Evolutionary conservation across 2,113 vertebrate species (phyloP), one percentile per base, ranked within the genome.

Genomic region (Boulengeromyrus knoepffleri): DNA sequence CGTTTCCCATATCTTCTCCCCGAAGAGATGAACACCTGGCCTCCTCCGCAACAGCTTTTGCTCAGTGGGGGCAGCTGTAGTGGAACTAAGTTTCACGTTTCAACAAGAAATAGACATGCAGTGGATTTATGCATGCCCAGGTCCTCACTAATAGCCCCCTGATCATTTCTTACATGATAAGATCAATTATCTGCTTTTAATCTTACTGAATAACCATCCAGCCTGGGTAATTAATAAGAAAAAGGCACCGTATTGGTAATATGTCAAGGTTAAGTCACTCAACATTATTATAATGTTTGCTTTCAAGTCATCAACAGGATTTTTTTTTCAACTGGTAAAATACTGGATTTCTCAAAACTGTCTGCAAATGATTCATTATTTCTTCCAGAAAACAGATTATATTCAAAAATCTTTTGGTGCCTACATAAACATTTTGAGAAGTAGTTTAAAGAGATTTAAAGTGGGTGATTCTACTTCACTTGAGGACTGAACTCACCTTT

Each of bases 11-110:
- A 70, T 49, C 31, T 24, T 36, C 49, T 80, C 52, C 80, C n/a
- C 42, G 17, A 17, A 45, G 39, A 84, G 70, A 88, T 56, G 52
- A 84, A 84, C 77, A 88, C 66, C 86, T 88, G 87, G 56, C 56
- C 50, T 58, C 74, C 39, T 17, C 27, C 45, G 6, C 27, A 52
- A 46, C 80, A 80, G 62, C 9, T 66, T 50, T 66, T 42, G 24
- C 46, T 21, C 27, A 6, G 12, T 5, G n/a, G 47, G 31, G 27
- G 47, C 15, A 27, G 85, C 27, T 49, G 1, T 15, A 27, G 85
- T n/a, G 21, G 24, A 10, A 27, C 24, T 5, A 31, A 47, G 47
- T 50, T 19, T 87, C 85, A 87, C 27, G 27, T 87, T 52, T 50
- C 42, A 12, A 9, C 83, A 47, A 85, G 42, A 85, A 47, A n/a